Percentiles rank a stretch among this genome's conserved stretches.
Evolutionary conservation across 2,113 vertebrate species (phyloP).

Genomic region (Caracal caracal): DNA sequence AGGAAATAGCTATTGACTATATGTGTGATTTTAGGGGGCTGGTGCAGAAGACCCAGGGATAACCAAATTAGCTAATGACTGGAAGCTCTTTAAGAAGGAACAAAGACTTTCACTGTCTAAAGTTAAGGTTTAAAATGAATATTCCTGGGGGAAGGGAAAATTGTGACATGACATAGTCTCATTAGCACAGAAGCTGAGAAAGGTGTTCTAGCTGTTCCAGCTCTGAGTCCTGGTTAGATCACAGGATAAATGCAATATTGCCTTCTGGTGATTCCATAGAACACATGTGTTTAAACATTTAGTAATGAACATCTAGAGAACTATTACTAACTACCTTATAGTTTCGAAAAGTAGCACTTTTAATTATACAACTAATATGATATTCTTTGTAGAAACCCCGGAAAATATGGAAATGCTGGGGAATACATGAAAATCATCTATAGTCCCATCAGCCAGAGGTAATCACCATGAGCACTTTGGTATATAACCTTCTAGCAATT

Average conservation of each 20-base stretch:
- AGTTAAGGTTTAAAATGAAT: conserved; percentile 52
- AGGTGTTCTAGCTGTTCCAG: background rate
- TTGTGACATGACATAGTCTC: background rate
- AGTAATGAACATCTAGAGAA: conserved; percentile 22
- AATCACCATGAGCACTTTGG: background rate
- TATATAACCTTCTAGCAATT: conserved; percentile 37
- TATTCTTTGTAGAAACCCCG: background rate
- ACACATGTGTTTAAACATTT: conserved; percentile 45
- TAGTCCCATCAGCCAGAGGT: background rate
- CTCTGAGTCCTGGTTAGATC: conserved; percentile 14
- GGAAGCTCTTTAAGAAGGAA: conserved; percentile 5
- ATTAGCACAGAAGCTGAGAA: background rate
- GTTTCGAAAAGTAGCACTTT: conserved; percentile 42
- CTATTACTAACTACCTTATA: background rate
- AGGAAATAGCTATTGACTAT: background rate
- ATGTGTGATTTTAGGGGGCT: background rate
- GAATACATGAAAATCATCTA: conserved; percentile 49
- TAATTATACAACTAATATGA: conserved; percentile 13
- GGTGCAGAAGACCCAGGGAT: background rate
- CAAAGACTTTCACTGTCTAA: conserved; percentile 43
- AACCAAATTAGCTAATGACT: background rate
- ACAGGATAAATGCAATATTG: background rate
- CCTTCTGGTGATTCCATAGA: background rate
- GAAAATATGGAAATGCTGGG: background rate
- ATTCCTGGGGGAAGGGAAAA: background rate